These are phyloP conservation scores for Dendrocopos noguchii DNA, from an alignment of 2,113 vertebrate genomes.

Conservation along the genomic window DNA sequence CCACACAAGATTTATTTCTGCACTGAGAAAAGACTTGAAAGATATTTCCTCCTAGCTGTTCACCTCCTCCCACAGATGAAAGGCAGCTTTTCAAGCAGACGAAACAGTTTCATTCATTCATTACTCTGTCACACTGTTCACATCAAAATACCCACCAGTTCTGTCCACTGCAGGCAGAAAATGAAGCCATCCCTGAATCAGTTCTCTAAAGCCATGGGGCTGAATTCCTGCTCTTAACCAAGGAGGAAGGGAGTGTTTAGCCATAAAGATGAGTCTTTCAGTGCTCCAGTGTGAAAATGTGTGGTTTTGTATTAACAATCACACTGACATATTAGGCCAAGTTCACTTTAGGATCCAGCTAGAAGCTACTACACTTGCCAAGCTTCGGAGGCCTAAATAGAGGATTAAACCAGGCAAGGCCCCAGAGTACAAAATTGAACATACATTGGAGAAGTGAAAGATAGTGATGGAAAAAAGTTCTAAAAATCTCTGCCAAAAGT, in stretches of 20 bases:
- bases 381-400: not conserved
- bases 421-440: too few relatives aligned
- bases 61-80: not conserved
- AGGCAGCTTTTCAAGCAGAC: slow-evolving; percentile 24
- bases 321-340: not conserved
- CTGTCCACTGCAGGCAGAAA: not conserved
- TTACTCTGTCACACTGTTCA: not conserved
- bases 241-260: not conserved
- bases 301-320: not conserved
- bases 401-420: not conserved
- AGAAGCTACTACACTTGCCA: not conserved
- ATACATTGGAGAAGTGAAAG: too few relatives aligned
- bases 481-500: too few relatives aligned
- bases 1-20: slow-evolving; percentile 47
- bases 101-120: slow-evolving; percentile 30
- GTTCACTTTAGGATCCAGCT: not conserved
- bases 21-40: slow-evolving; percentile 14
- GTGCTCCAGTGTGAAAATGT: not conserved
- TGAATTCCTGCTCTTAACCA: not conserved
- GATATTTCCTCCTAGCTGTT: slow-evolving; percentile 22
- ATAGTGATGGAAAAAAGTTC: too few relatives aligned
- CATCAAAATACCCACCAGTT: not conserved
- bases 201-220: not conserved
- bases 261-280: not conserved
- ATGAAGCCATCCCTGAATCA: not conserved